phyloP scores from a whole-genome alignment of 1,140 invertebrate species.

The Cotesia chilonis region DNA sequence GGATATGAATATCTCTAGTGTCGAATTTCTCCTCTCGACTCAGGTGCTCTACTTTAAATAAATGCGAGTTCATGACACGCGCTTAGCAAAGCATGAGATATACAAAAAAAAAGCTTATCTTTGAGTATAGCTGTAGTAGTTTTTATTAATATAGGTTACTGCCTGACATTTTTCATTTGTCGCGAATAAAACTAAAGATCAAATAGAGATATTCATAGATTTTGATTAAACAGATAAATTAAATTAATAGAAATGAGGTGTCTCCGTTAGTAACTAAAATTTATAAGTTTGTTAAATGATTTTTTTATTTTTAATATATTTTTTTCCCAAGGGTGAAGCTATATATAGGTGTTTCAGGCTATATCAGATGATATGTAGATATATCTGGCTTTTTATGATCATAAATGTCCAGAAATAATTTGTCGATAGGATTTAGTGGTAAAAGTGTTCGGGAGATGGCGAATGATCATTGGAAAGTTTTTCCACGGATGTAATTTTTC shows the following conservation, averaged over 20 bases:
- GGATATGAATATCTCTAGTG: conserved; percentile 13
- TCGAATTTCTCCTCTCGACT: conserved; percentile 9
- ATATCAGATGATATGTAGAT: too few species aligned
- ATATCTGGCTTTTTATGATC: too few species aligned
- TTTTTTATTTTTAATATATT: background rate
- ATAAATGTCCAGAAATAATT: too few species aligned
- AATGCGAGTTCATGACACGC: conserved; percentile 25
- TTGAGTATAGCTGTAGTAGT: background rate
- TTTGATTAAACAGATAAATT: background rate
- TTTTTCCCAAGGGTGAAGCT: background rate
- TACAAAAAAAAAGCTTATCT: background rate
- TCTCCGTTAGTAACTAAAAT: background rate
- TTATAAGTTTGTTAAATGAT: background rate
- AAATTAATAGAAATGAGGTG: background rate
- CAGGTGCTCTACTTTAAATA: conserved; percentile 17
- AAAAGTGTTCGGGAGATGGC: too few species aligned
- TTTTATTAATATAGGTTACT: conserved; percentile 32
- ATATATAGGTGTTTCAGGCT: too few species aligned
- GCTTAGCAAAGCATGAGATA: conserved; percentile 2
- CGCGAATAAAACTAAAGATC: background rate
- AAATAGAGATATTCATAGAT: background rate
- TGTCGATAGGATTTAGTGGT: too few species aligned
- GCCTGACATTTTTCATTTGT: conserved; percentile 28
- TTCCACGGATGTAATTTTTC: background rate
- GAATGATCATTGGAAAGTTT: background rate